These are phyloP conservation scores for Scaptomyza pallida DNA, from an alignment of 1,140 invertebrate genomes.

Conservation along the genomic window DNA sequence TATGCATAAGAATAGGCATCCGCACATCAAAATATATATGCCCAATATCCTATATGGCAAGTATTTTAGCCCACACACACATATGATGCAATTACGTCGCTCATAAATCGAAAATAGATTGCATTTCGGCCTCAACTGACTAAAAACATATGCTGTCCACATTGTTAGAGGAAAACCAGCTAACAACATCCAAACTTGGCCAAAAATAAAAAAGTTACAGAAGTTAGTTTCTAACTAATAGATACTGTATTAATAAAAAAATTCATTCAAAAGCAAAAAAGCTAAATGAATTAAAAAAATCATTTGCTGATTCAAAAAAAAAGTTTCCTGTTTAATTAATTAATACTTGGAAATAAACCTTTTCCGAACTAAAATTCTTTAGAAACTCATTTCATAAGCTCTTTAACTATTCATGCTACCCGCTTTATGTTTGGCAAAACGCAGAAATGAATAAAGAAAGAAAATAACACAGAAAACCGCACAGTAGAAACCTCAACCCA, in stretches of 20 bases:
- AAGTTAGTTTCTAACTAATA: too few relatives aligned
- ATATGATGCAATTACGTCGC: constrained; percentile 37
- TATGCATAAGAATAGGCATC: constrained; percentile 16
- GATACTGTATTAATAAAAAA: too few relatives aligned
- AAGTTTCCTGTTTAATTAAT: too few relatives aligned
- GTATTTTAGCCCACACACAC: constrained; percentile 9
- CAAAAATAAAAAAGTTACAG: constrained; percentile 15
- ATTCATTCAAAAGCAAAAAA: too few relatives aligned
- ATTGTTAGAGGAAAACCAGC: constrained; percentile 35
- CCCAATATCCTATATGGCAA: constrained; percentile 17
- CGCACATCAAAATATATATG: constrained; percentile 5
- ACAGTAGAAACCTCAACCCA: constrained; percentile 51
- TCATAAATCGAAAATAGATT: constrained; percentile 75
- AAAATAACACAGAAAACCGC: constrained; percentile 54
- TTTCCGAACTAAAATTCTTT: too few relatives aligned
- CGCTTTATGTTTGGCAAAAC: background rate
- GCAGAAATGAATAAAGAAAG: constrained; percentile 22
- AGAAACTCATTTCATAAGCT: background rate
- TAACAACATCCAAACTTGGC: constrained; percentile 18
- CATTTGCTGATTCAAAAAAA: too few relatives aligned
- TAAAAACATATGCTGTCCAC: constrained; percentile 52
- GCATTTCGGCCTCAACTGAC: constrained; percentile 44
- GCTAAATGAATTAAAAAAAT: too few relatives aligned
- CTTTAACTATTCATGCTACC: background rate
- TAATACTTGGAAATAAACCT: too few relatives aligned